A percentile compares a stretch with the other conserved stretches of the same genome.
Conservation (phyloP, 2,888 invertebrate species). For the Pristionchus arcanus region DNA sequence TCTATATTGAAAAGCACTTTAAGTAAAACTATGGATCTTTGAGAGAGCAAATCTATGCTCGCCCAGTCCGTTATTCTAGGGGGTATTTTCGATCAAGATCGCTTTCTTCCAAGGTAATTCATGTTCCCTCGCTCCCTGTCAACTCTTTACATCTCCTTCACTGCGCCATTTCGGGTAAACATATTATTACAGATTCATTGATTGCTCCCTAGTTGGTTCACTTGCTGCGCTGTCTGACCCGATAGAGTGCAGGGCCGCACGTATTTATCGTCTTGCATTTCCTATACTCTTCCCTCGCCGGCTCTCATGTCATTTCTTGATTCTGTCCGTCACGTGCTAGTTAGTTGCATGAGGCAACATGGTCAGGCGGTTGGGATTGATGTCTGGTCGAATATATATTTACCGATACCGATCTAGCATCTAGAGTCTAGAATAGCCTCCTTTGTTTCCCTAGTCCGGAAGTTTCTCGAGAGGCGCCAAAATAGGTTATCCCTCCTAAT, state of each 20-base stretch:
- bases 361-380: too few species aligned
- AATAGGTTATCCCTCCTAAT: conserved; percentile 43
- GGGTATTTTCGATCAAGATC: background rate
- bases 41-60: too few species aligned
- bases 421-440: too few species aligned
- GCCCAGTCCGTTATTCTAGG: background rate
- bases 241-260: background rate
- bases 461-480: background rate
- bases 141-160: background rate
- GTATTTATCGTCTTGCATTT: too few species aligned
- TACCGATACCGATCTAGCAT: too few species aligned
- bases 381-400: too few species aligned
- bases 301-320: too few species aligned
- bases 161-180: background rate
- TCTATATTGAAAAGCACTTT: background rate
- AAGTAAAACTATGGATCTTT: background rate
- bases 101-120: background rate
- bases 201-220: background rate
- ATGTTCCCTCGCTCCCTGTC: background rate
- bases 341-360: too few species aligned
- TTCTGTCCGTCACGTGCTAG: too few species aligned
- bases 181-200: conserved; percentile 37
- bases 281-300: too few species aligned
- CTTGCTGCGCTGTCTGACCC: background rate
- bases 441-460: background rate